A percentile compares a stretch with the other conserved stretches of the same genome.
These are phyloP conservation scores for Rhodinocichla rosea DNA, from an alignment of 2,113 vertebrate genomes.

Conservation along the genomic window DNA sequence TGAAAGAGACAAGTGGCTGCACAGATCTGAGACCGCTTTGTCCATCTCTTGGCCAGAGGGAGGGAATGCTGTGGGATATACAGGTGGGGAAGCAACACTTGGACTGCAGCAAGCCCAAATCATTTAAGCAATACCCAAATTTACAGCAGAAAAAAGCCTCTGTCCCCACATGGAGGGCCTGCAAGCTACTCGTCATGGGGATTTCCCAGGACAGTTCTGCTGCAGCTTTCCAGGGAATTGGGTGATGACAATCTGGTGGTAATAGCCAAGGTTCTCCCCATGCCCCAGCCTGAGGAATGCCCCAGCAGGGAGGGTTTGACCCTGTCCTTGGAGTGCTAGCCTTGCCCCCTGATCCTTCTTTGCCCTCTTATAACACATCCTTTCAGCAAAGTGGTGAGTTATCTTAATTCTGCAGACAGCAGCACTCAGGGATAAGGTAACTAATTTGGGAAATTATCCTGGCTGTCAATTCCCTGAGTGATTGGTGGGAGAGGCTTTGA, in stretches of 20 bases:
- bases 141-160: background rate
- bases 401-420: background rate
- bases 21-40: background rate
- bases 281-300: background rate
- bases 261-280: background rate
- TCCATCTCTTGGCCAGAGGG: background rate
- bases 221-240: background rate
- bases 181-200: background rate
- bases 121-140: background rate
- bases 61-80: background rate
- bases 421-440: background rate
- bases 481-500: background rate
- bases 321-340: background rate
- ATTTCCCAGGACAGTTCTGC: background rate
- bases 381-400: background rate
- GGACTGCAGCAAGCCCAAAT: background rate
- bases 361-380: background rate
- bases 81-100: rapidly evolving
- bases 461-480: background rate
- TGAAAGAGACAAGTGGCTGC: rapidly evolving
- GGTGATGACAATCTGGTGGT: background rate
- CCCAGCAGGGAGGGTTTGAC: background rate
- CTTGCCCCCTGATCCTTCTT: background rate
- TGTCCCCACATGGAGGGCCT: background rate
- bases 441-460: background rate